These are phyloP conservation scores for Octonoba sinensis DNA, from an alignment of 2,888 invertebrate genomes.

Conservation along the genomic window DNA sequence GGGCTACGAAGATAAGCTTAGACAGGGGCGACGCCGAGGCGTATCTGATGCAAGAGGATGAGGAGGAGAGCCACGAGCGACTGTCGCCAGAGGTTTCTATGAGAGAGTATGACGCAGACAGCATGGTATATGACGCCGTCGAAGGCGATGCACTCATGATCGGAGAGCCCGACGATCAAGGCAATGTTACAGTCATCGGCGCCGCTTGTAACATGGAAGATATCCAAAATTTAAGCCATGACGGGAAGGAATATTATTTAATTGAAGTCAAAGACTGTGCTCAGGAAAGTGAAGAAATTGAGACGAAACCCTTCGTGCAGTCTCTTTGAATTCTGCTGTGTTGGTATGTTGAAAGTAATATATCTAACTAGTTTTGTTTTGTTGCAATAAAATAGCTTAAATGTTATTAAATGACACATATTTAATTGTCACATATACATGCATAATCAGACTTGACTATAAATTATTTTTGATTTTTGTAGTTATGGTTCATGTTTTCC, in stretches of 20 bases:
- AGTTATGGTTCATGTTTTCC: too few species aligned
- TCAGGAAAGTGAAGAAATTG: constrained; percentile 29
- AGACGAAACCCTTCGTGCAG: constrained; percentile 42
- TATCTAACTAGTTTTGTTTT: constrained; percentile 30
- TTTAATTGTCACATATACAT: constrained; percentile 24
- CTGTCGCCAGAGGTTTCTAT: constrained; percentile 53
- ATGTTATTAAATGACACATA: constrained; percentile 1
- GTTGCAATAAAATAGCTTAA: constrained; percentile 18
- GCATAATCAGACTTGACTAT: neutral
- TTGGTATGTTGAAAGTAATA: constrained; percentile 29
- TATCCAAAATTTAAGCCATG: constrained; percentile 45
- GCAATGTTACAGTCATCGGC: constrained; percentile 54
- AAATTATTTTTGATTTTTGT: neutral
- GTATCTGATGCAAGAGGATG: constrained; percentile 44
- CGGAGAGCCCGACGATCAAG: constrained; percentile 49
- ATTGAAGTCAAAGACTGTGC: constrained; percentile 54
- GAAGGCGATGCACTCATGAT: constrained; percentile 52
- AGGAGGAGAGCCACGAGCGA: constrained; percentile 19
- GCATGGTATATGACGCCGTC: constrained; percentile 39
- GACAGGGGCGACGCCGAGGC: constrained; percentile 23
- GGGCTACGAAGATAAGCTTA: constrained; percentile 39
- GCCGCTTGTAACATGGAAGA: constrained; percentile 54
- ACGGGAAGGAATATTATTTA: constrained; percentile 57
- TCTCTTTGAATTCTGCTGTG: constrained; percentile 3
- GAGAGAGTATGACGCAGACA: constrained; percentile 46